A percentile compares a stretch with the other conserved stretches of the same genome.
Conservation (phyloP, 2,888 invertebrate genomes). For the Drosophila limbata region DNA sequence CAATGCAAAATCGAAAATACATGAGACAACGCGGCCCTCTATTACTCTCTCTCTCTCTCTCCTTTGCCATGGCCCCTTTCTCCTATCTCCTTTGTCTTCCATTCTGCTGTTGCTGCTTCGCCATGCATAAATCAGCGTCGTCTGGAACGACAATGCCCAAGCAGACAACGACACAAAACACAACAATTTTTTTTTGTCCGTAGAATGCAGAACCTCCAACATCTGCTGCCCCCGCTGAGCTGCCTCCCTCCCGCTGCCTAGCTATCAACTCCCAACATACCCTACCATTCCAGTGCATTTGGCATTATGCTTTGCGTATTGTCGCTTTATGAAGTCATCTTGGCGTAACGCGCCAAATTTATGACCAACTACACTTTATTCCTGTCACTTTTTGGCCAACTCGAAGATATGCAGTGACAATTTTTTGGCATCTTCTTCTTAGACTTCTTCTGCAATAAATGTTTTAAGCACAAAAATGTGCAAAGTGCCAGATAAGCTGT, state of each 20-base stretch:
- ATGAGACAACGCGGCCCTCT: constrained; percentile 33
- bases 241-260: background rate
- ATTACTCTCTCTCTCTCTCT: background rate
- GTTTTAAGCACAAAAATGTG: constrained; percentile 33
- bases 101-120: constrained; percentile 36
- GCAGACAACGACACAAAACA: constrained; percentile 70
- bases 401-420: constrained; percentile 63
- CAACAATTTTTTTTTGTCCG: constrained; percentile 61
- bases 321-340: constrained; percentile 81
- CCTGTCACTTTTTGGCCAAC: constrained; percentile 71
- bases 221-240: constrained; percentile 16
- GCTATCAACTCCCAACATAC: background rate
- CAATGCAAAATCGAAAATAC: constrained; percentile 76
- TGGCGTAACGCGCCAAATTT: constrained; percentile 78
- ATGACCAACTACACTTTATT: constrained; percentile 79
- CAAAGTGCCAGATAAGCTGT: constrained; percentile 58
- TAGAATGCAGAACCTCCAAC: constrained; percentile 32
- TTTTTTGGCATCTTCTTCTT: constrained; percentile 38
- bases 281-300: constrained; percentile 59
- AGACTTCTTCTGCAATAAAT: constrained; percentile 13
- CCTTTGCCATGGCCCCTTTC: background rate
- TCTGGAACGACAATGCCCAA: constrained; percentile 71
- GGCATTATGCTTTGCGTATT: constrained; percentile 80
- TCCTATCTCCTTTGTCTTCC: constrained; percentile 4
- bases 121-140: constrained; percentile 76